Conservation (phyloP, 2,888 invertebrate genomes). For the Acronicta aceris region DNA sequence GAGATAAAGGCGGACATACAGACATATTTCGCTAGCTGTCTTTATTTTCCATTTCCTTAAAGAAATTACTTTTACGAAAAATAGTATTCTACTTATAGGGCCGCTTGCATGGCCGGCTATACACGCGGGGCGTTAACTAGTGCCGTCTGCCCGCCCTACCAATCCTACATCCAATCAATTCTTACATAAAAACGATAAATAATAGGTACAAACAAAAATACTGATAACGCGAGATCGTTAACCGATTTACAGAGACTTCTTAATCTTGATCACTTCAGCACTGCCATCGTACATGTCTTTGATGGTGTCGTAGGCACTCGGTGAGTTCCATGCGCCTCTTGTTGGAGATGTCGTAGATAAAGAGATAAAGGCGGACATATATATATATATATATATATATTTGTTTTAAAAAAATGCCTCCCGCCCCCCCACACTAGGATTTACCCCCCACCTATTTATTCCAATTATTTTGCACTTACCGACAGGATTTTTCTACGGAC, state of each 20-base stretch:
- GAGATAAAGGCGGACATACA: too few species aligned
- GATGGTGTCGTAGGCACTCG: slow-evolving; percentile 98
- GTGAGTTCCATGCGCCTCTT: slow-evolving; percentile 99
- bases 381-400: too few species aligned
- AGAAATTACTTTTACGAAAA: slow-evolving; percentile 87
- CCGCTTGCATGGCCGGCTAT: slow-evolving; percentile 77
- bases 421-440: too few species aligned
- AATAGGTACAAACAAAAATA: slow-evolving; percentile 88
- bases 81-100: slow-evolving; percentile 80
- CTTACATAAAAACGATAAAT: slow-evolving; percentile 86
- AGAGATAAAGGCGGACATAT: too few species aligned
- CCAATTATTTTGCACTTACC: too few species aligned
- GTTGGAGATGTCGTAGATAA: slow-evolving; percentile 99
- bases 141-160: slow-evolving; percentile 75
- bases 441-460: too few species aligned
- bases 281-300: slow-evolving; percentile 99
- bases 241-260: slow-evolving; percentile 93
- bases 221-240: slow-evolving; percentile 84
- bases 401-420: too few species aligned
- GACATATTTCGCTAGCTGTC: slow-evolving; percentile 89
- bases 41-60: slow-evolving; percentile 90
- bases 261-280: slow-evolving; percentile 98
- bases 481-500: too few species aligned
- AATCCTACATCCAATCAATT: slow-evolving; percentile 81
- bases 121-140: slow-evolving; percentile 80